A percentile compares a stretch with the other conserved stretches of the same genome.
These are phyloP conservation scores for Rhopalosiphum maidis DNA, from an alignment of 1,140 invertebrate genomes.

Conservation along the genomic window DNA sequence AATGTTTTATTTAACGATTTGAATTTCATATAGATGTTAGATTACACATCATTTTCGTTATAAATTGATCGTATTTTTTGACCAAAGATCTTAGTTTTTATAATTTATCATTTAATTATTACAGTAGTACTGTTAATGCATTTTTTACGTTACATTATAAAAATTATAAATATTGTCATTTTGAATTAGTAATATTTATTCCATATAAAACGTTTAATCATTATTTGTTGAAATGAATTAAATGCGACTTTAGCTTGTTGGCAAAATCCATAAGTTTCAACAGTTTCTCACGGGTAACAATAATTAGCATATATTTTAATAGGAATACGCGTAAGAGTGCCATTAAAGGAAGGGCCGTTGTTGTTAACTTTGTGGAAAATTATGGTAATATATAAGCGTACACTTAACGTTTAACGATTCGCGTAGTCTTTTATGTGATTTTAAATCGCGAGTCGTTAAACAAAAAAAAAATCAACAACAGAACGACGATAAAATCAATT, in stretches of 20 bases:
- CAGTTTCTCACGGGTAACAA: background rate
- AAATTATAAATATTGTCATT: background rate
- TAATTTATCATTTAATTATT: no score
- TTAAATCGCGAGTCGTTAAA: background rate
- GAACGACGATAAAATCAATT: background rate
- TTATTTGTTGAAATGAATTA: background rate
- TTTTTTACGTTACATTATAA: background rate
- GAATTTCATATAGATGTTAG: background rate
- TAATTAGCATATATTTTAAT: constrained; percentile 33
- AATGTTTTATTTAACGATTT: background rate
- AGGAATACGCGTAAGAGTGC: background rate
- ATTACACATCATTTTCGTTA: no score
- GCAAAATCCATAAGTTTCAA: constrained; percentile 6
- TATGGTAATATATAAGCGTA: constrained; percentile 3
- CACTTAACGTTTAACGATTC: background rate
- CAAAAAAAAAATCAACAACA: background rate
- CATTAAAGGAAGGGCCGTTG: background rate
- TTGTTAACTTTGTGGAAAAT: background rate
- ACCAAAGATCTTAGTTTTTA: background rate
- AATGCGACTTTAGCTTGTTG: background rate
- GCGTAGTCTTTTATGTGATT: constrained; percentile 11
- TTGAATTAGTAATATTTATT: no score
- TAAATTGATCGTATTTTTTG: background rate
- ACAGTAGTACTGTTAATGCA: background rate
- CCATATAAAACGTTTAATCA: background rate